Conservation (phyloP, 2,888 invertebrate species). For the Eristalis arbustorum region DNA sequence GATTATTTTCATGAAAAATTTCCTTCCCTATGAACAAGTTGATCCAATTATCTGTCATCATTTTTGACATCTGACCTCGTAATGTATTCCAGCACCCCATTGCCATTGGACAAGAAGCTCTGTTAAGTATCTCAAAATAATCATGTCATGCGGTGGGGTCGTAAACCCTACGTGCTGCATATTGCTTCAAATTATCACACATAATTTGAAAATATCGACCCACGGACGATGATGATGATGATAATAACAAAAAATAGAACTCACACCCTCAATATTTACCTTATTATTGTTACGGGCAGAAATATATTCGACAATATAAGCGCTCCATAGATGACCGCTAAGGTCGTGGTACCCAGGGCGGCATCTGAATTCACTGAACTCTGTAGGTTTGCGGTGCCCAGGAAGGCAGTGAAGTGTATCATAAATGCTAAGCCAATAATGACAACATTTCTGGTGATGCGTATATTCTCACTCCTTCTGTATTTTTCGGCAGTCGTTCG, state of each 20-base stretch:
- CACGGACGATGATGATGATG: background rate
- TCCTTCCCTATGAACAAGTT: conserved; percentile 33
- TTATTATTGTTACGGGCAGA: conserved; percentile 90
- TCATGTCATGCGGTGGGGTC: conserved; percentile 7
- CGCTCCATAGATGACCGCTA: conserved; percentile 92
- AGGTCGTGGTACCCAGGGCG: conserved; percentile 90
- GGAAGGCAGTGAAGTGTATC: conserved; percentile 95
- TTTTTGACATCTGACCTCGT: conserved; percentile 33
- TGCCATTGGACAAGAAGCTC: background rate
- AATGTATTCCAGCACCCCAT: conserved; percentile 13
- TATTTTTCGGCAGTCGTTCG: conserved; percentile 76
- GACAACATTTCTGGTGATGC: conserved; percentile 91
- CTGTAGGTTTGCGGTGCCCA: conserved; percentile 90
- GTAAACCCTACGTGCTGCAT: background rate
- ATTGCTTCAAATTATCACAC: background rate
- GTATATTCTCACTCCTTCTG: conserved; percentile 84
- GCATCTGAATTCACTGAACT: conserved; percentile 92
- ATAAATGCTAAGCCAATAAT: conserved; percentile 93
- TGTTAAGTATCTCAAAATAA: conserved; percentile 15
- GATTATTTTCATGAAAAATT: conserved; percentile 12
- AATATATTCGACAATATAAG: conserved; percentile 94
- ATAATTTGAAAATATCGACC: background rate
- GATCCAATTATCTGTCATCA: conserved; percentile 40
- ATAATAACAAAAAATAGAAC: background rate
- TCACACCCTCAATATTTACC: conserved; percentile 81